Conservation (phyloP, 2,113 vertebrate genomes). For the Sturnira hondurensis region DNA sequence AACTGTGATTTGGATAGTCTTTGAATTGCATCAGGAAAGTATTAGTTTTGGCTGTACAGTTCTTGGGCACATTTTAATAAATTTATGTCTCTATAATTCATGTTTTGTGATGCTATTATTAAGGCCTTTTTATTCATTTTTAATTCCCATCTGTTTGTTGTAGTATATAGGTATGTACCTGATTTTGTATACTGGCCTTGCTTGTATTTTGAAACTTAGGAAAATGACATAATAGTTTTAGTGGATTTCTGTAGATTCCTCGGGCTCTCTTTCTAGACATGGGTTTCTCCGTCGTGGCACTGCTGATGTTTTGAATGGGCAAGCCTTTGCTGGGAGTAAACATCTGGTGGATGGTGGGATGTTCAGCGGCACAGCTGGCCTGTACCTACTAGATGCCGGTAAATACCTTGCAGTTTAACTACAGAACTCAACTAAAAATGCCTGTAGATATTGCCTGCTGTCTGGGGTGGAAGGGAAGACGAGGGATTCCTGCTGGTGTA, state of each 20-base stretch:
- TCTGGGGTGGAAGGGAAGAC: background rate
- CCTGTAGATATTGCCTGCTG: background rate
- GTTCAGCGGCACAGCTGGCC: background rate
- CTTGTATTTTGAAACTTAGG: background rate
- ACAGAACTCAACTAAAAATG: background rate
- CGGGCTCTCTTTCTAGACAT: background rate
- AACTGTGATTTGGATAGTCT: background rate
- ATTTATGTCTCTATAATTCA: background rate
- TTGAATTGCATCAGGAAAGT: background rate
- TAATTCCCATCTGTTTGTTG: background rate
- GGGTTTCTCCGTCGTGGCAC: background rate
- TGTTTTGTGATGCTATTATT: background rate
- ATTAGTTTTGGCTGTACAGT: background rate
- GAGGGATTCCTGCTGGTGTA: background rate
- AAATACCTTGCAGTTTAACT: background rate
- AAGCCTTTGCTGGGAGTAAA: background rate
- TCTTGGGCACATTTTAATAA: background rate
- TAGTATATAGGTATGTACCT: background rate
- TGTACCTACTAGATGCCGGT: background rate
- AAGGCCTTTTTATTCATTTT: background rate
- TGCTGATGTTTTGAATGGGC: background rate
- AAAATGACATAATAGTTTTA: background rate
- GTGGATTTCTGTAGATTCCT: background rate
- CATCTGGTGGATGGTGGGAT: background rate
- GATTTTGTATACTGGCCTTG: background rate